phyloP scores from a whole-genome alignment of 92 coral and sea anemone species.

The Zoanthus sociatus region DNA sequence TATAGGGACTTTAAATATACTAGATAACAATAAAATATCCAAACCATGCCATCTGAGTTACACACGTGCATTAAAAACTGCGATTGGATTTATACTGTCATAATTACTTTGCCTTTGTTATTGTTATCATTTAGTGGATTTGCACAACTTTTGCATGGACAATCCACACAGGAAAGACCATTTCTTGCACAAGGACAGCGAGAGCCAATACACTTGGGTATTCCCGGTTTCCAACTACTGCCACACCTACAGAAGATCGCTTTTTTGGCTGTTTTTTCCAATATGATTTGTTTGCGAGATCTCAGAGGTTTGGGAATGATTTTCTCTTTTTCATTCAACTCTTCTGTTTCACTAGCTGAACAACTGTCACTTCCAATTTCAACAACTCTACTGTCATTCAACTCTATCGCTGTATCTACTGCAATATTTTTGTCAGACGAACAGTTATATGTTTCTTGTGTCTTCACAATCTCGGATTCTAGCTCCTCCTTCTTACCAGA shows the following conservation, averaged over 20 bases:
- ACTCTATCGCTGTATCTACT: neutral
- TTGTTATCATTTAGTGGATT: conserved; percentile 86
- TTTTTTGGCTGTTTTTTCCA: conserved; percentile 50
- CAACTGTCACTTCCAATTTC: conserved; percentile 3
- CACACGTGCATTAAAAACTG: no score
- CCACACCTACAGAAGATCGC: conserved; percentile 74
- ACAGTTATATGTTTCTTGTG: neutral
- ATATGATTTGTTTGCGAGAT: conserved; percentile 63
- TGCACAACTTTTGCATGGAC: conserved; percentile 80
- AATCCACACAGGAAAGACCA: conserved; percentile 71
- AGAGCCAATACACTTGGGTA: conserved; percentile 62
- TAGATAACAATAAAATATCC: no score
- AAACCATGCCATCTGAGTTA: no score
- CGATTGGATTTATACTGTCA: neutral
- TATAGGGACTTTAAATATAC: no score
- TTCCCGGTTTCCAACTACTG: conserved; percentile 52
- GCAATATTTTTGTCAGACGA: neutral
- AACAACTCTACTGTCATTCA: neutral
- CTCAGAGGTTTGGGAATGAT: neutral
- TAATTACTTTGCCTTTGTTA: conserved; percentile 22
- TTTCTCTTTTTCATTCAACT: neutral
- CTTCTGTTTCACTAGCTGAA: neutral
- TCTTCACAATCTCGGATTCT: neutral
- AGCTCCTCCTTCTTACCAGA: neutral
- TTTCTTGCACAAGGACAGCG: conserved; percentile 85